phyloP scores from a whole-genome alignment of 2,888 invertebrate species.

The Polymixis lichenea region DNA sequence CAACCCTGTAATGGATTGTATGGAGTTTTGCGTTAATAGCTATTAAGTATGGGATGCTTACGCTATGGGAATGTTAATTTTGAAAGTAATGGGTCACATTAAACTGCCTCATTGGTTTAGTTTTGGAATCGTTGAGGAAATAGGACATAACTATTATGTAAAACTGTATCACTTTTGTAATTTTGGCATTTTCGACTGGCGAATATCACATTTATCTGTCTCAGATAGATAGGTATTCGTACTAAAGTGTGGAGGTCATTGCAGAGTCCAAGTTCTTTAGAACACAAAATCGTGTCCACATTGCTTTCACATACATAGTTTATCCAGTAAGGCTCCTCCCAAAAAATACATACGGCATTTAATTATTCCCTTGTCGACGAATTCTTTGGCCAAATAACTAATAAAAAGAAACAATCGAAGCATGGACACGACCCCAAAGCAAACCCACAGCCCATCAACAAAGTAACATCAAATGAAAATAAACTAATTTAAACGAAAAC shows the following conservation, averaged over 20 bases:
- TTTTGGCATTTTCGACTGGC: neutral
- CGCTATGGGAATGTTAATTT: slow-evolving; percentile 22
- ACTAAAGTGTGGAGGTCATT: too few relatives aligned
- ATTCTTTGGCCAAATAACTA: neutral
- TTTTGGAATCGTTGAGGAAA: neutral
- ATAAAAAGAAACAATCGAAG: neutral
- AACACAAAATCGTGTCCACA: neutral
- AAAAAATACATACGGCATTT: neutral
- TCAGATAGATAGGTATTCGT: neutral
- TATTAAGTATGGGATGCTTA: slow-evolving; percentile 31
- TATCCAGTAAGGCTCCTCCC: neutral
- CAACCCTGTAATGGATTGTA: slow-evolving; percentile 42
- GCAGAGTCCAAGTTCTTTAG: too few relatives aligned
- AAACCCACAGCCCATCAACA: neutral
- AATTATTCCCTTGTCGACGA: neutral
- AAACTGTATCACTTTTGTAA: neutral
- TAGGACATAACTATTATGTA: neutral
- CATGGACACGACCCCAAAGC: neutral
- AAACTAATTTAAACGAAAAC: slow-evolving; percentile 30
- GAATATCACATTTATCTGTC: neutral
- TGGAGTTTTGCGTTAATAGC: slow-evolving; percentile 39
- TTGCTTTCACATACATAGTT: neutral
- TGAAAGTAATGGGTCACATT: slow-evolving; percentile 4
- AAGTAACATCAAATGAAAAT: neutral
- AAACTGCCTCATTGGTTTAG: neutral